Evolutionary conservation across 2,113 vertebrate species (phyloP), one percentile per base, ranked within the genome.

Genomic region (Seriola quinqueradiata): DNA sequence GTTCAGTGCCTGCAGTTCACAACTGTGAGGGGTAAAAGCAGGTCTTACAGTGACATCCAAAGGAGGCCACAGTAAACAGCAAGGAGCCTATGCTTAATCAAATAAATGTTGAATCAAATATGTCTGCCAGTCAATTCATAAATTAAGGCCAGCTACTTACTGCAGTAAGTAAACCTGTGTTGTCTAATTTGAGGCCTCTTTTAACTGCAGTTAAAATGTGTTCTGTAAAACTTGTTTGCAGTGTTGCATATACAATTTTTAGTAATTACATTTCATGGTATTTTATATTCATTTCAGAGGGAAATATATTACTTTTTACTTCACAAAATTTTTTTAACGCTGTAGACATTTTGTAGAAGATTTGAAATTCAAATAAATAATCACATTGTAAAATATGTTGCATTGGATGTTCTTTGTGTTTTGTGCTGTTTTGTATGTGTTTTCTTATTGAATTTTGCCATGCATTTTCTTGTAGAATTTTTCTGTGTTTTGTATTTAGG

Each of bases 21-120:
- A 36, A 3, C 12, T n/a, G 11, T 38, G 70, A 48, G 57, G 17
- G 4, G 23, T 16, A 74, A 3, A 6, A 32, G 28, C 17, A 34
- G 32, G 68, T 61, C 34, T 44, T 25, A 69, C 70, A 86, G 76
- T 72, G 90, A 89, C 92, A 89, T 73, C 87, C 70, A 80, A 73
- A 83, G 93, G 89, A 77, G 2, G 21, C 23, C 23, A 52, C 9
- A 3, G 64, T 19, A 14, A 77, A 59, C 19, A 54, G 25, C n/a
- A 85, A 38, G 23, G 23, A 66, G 50, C 34, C 60, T 9, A 8
- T 10, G 40, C 40, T 42, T 2, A 2, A 42, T 10, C 2, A 52
- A 9, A 52, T 9, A 52, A 52, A 48, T 17, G 46, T 50, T 8
- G 19, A 52, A 25, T 57, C 23, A 42, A 42, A 42, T 10, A 1